phyloP scores from a whole-genome alignment of 2,113 vertebrate genomes.

The Falco punctatus region DNA sequence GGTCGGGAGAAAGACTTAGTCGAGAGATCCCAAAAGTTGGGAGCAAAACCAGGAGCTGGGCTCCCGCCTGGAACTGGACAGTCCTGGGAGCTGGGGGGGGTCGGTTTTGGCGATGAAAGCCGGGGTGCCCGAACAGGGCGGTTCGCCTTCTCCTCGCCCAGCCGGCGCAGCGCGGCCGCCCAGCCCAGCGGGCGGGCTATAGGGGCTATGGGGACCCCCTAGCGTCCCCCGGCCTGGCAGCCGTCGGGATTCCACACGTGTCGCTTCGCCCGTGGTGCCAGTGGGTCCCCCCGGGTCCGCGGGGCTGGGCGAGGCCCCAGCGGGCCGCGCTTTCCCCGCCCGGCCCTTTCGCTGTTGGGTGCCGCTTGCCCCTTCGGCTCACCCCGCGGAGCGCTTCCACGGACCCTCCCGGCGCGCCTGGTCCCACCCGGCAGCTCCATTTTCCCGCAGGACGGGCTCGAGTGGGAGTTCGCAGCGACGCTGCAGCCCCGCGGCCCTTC shows the following conservation, averaged over 20 bases:
- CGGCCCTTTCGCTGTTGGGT: neutral
- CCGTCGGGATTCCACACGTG: neutral
- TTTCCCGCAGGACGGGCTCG: neutral
- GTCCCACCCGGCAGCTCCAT: neutral
- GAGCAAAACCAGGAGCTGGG: neutral
- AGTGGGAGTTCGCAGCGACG: neutral
- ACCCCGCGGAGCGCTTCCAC: neutral
- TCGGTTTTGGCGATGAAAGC: neutral
- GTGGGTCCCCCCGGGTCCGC: neutral
- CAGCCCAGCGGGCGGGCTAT: too few relatives aligned
- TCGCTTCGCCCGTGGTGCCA: neutral
- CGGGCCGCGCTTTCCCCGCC: neutral
- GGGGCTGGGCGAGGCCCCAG: neutral
- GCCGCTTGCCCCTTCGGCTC: neutral
- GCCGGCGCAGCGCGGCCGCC: too few relatives aligned
- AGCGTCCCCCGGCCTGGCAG: neutral
- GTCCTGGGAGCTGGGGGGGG: too few relatives aligned
- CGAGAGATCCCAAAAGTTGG: neutral
- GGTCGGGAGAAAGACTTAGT: neutral
- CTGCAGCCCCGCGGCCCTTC: neutral
- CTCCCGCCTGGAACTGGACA: neutral
- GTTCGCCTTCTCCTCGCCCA: neutral
- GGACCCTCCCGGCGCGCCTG: neutral
- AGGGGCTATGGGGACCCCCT: too few relatives aligned
- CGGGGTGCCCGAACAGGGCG: neutral